Conservation (phyloP, 2,888 invertebrate genomes). For the Siphlonurus alternatus region DNA sequence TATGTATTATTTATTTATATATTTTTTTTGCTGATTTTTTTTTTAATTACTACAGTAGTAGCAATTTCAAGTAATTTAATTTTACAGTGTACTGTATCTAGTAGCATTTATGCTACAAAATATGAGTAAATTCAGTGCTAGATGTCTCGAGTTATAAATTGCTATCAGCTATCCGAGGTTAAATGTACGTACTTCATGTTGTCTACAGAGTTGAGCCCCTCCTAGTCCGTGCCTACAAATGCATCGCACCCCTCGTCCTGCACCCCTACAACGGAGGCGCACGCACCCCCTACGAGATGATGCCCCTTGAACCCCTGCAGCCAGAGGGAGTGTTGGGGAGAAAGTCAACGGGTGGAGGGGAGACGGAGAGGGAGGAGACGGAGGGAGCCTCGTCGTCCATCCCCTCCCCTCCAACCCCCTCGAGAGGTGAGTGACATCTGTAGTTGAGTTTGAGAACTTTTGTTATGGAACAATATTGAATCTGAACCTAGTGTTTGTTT, state of each 20-base stretch:
- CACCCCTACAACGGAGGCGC: constrained; percentile 32
- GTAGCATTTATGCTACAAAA: too few species aligned
- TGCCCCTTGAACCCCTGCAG: constrained; percentile 24
- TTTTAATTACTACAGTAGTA: too few species aligned
- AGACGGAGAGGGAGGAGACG: background rate
- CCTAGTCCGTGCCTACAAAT: constrained; percentile 36
- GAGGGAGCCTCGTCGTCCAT: constrained; percentile 9
- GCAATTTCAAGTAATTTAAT: too few species aligned
- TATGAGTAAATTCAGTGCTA: too few species aligned
- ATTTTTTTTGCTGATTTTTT: too few species aligned
- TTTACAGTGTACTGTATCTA: too few species aligned
- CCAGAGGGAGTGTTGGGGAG: constrained; percentile 12
- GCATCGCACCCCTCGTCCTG: constrained; percentile 38
- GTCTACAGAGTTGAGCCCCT: constrained; percentile 42
- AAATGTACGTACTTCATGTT: too few species aligned
- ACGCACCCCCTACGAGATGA: constrained; percentile 26
- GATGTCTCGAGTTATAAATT: too few species aligned
- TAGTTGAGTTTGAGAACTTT: too few species aligned
- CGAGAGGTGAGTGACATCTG: constrained; percentile 9
- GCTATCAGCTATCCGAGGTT: too few species aligned
- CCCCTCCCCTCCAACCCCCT: constrained; percentile 12
- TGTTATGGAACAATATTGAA: background rate
- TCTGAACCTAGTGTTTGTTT: background rate
- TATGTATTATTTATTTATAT: too few species aligned
- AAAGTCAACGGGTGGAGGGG: background rate